A percentile compares a stretch with the other conserved stretches of the same genome.
Evolutionary conservation across 2,797 vertebrate genomes (phyloP).

Genomic region (Nannoperca obscura): DNA sequence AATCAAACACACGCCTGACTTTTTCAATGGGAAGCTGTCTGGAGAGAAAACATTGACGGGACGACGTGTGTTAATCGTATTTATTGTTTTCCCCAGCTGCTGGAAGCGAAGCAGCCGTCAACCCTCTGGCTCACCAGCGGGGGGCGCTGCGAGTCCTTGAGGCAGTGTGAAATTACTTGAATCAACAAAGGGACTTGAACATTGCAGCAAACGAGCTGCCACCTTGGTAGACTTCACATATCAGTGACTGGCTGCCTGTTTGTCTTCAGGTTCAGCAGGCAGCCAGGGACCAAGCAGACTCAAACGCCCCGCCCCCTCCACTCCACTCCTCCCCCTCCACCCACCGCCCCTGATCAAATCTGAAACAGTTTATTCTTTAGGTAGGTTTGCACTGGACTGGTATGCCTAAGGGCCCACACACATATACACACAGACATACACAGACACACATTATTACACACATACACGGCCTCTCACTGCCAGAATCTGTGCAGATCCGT

Average conservation of each 20-base stretch:
- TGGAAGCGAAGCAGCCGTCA: slow-evolving; percentile 32
- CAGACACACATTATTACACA: slow-evolving; percentile 5
- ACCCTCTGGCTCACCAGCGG: slow-evolving; percentile 45
- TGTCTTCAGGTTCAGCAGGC: slow-evolving; percentile 19
- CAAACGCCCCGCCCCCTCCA: neutral
- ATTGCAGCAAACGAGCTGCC: slow-evolving; percentile 31
- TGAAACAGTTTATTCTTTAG: slow-evolving; percentile 63
- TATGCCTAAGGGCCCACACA: slow-evolving; percentile 36
- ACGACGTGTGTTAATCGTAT: slow-evolving; percentile 53
- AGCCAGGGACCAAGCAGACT: slow-evolving; percentile 41
- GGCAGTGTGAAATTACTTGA: slow-evolving; percentile 78
- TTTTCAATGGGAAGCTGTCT: neutral
- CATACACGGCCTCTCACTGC: neutral
- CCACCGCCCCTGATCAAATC: slow-evolving; percentile 25
- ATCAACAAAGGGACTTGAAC: slow-evolving; percentile 57
- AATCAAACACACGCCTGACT: slow-evolving; percentile 35
- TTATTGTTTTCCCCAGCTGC: slow-evolving; percentile 61
- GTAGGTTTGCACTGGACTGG: slow-evolving; percentile 81
- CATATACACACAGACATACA: neutral
- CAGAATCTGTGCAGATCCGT: too few species aligned
- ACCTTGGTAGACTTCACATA: slow-evolving; percentile 49
- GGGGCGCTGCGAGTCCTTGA: slow-evolving; percentile 30
- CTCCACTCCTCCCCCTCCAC: neutral
- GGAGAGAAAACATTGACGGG: slow-evolving; percentile 3
- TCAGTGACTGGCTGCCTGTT: slow-evolving; percentile 38